Evolutionary conservation across 2,888 invertebrate species (phyloP).

Genomic region (Carpatolechia fugitivella): DNA sequence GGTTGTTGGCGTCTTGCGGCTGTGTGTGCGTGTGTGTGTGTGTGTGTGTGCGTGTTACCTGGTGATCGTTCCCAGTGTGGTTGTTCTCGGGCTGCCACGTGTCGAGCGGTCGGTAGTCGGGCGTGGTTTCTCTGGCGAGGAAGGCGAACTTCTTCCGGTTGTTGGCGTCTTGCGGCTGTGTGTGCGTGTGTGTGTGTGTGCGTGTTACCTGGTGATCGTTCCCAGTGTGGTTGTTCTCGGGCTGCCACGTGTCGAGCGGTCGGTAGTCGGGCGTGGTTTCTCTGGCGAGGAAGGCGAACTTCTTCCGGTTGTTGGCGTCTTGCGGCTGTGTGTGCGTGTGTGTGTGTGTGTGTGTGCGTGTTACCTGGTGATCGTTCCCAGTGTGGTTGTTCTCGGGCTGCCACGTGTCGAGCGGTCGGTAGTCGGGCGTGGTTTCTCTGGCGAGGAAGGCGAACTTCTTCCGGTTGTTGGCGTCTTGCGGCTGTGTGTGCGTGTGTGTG

Average conservation of each 20-base stretch:
- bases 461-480: slow-evolving; percentile 89
- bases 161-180: slow-evolving; percentile 90
- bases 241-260: too few species aligned
- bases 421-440: slow-evolving; percentile 92
- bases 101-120: slow-evolving; percentile 89
- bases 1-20: background rate
- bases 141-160: too few species aligned
- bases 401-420: slow-evolving; percentile 84
- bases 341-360: background rate
- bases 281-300: too few species aligned
- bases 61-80: slow-evolving; percentile 34
- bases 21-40: background rate
- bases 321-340: background rate
- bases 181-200: too few species aligned
- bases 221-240: too few species aligned
- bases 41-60: slow-evolving; percentile 20
- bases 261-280: too few species aligned
- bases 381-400: slow-evolving; percentile 45
- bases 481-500: too few species aligned
- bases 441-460: slow-evolving; percentile 93
- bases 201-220: too few species aligned
- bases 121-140: slow-evolving; percentile 92
- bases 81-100: slow-evolving; percentile 64
- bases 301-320: too few species aligned
- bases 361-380: slow-evolving; percentile 36